These are phyloP conservation scores for Dryobotodes eremita DNA, from an alignment of 2,888 invertebrate genomes.

Conservation along the genomic window DNA sequence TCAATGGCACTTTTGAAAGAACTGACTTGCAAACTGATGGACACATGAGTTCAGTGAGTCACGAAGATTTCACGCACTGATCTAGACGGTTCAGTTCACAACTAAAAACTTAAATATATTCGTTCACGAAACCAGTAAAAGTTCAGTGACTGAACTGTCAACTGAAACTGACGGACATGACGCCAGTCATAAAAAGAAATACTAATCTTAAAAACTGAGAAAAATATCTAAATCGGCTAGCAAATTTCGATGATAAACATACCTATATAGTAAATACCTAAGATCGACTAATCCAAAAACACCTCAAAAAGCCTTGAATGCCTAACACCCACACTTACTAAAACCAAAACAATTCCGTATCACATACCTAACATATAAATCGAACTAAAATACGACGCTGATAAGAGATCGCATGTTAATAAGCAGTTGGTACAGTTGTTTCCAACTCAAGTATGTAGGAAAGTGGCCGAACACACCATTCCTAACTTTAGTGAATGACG, in stretches of 20 bases:
- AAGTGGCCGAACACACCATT: constrained; percentile 62
- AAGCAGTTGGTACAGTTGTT: constrained; percentile 51
- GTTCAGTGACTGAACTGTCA: background rate
- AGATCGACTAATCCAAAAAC: background rate
- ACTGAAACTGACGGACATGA: background rate
- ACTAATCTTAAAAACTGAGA: background rate
- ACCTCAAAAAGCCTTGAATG: background rate
- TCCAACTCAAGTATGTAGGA: constrained; percentile 33
- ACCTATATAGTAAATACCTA: background rate
- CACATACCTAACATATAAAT: constrained; percentile 36
- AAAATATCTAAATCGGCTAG: background rate
- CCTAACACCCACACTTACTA: background rate
- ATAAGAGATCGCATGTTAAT: constrained; percentile 62
- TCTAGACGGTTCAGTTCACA: background rate
- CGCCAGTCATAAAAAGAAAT: background rate
- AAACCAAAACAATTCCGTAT: constrained; percentile 15
- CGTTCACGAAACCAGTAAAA: background rate
- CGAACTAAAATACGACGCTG: constrained; percentile 50
- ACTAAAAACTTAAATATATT: background rate
- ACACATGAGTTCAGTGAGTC: background rate
- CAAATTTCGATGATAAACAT: background rate
- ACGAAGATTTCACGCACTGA: background rate
- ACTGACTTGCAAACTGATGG: background rate
- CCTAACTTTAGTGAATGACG: constrained; percentile 20
- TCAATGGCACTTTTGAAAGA: background rate